Base-by-base conservation (phyloP, 1,140 invertebrate species). In the Bombus affinis region DNA sequence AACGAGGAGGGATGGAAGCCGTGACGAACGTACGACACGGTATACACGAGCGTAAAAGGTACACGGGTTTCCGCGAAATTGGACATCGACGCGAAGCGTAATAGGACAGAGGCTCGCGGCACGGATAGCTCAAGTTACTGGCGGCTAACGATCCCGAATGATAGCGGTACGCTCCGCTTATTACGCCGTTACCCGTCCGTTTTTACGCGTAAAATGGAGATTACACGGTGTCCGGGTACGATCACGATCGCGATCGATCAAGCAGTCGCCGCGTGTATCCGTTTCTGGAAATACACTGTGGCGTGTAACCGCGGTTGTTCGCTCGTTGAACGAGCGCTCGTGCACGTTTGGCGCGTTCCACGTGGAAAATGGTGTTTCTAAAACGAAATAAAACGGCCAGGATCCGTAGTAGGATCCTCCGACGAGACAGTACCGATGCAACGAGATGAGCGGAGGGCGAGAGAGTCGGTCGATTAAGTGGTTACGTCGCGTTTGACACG, bases 101-200 rank as follows among this genome's bases (percentile, higher is more conserved):
- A 84, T 72, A 44, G 75, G 39, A 37, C 53, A n/a, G 68, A 28
- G 68, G n/a, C 44, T 57, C 37, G 75, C 83, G 75, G 68, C 15
- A 62, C 76, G 65, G 47, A 72, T 62, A 71, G 82, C 37, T 70
- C 82, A 68, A 83, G 74, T 83, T 83, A 83, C 81, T 28, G 53
- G 25, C 42, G 65, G 59, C 6, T 76, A 83, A 83, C 81, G 81
- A 83, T 83, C 12, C 74, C 74, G 81, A 84, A 84, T 62, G 82
- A 84, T 79, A 84, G 65, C 62, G 62, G 62, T 62, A 53, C 73
- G 72, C 42, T 68, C 4, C 82, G 66, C 82, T 84, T 79, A 79
- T 84, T 84, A 84, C 74, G 75, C 82, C 47, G 81, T 83, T 83
- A 70, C 35, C 47, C 35, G 47, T 28, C 35, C 53, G 32, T 71